Conservation (phyloP, 2,888 invertebrate species). For the Dioctria linearis region DNA sequence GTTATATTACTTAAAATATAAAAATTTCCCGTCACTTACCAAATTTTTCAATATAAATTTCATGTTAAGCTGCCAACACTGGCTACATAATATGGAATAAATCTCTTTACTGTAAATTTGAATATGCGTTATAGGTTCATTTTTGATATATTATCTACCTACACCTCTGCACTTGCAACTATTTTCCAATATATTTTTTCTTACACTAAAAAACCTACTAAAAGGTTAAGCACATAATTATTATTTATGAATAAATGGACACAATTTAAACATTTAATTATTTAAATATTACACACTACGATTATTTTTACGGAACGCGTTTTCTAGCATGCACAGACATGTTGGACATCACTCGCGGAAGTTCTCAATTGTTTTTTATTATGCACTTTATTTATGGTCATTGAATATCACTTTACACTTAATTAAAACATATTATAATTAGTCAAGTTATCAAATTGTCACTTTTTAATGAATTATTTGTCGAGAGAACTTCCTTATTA, state of each 20-base stretch:
- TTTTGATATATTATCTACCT: not conserved
- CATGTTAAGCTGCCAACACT: no score
- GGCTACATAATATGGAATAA: no score
- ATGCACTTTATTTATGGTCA: no score
- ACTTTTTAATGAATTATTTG: not conserved
- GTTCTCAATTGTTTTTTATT: no score
- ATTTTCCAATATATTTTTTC: not conserved
- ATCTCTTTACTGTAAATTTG: not conserved
- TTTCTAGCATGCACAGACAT: no score
- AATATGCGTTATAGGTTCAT: not conserved
- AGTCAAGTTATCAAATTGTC: not conserved
- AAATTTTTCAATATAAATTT: no score
- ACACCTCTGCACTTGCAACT: not conserved
- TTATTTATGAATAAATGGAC: not conserved
- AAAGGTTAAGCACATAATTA: not conserved
- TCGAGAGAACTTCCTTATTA: not conserved
- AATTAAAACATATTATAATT: no score
- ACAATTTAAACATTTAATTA: not conserved
- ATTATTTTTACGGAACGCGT: no score
- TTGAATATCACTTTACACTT: no score
- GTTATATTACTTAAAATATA: no score
- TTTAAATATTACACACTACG: not conserved
- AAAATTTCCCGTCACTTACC: no score
- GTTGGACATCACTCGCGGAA: no score
- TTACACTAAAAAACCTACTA: not conserved